Evolutionary conservation across 2,797 vertebrate genomes (phyloP).

Genomic region (Gouania willdenowi): DNA sequence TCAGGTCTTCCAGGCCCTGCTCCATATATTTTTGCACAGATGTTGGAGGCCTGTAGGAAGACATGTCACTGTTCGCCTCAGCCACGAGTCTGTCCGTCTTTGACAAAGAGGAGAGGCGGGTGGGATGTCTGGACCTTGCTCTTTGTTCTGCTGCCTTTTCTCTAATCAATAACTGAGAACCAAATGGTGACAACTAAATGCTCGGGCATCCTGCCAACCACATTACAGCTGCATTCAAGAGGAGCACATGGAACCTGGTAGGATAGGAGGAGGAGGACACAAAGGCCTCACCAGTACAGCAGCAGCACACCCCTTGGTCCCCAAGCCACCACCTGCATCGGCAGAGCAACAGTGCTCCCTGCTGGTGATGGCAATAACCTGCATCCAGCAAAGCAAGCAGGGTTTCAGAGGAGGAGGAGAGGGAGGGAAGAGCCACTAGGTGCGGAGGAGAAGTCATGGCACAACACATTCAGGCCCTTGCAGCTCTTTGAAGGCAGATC

Average conservation of each 20-base stretch:
- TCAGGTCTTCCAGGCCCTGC: slow-evolving; percentile 68
- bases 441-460: slow-evolving; percentile 69
- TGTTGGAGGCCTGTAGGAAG: slow-evolving; percentile 70
- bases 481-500: slow-evolving; percentile 71
- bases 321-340: slow-evolving; percentile 15
- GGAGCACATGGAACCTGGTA: slow-evolving; percentile 63
- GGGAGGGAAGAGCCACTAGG: slow-evolving; percentile 63
- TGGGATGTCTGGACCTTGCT: slow-evolving; percentile 68
- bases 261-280: slow-evolving; percentile 67
- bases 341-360: slow-evolving; percentile 69
- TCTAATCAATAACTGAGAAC: slow-evolving; percentile 69
- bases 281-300: slow-evolving; percentile 52
- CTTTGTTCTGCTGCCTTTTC: slow-evolving; percentile 65
- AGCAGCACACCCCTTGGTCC: slow-evolving; percentile 46
- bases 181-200: slow-evolving; percentile 63
- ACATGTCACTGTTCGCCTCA: slow-evolving; percentile 58
- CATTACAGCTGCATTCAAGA: slow-evolving; percentile 67
- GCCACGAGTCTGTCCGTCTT: slow-evolving; percentile 53
- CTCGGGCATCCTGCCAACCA: slow-evolving; percentile 65
- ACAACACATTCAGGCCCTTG: slow-evolving; percentile 65
- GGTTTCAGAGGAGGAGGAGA: slow-evolving; percentile 36
- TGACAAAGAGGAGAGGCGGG: slow-evolving; percentile 54
- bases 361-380: slow-evolving; percentile 42
- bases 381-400: slow-evolving; percentile 35
- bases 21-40: slow-evolving; percentile 80